phyloP scores from a whole-genome alignment of 2,888 invertebrate species.

The Drosophila setosimentum region DNA sequence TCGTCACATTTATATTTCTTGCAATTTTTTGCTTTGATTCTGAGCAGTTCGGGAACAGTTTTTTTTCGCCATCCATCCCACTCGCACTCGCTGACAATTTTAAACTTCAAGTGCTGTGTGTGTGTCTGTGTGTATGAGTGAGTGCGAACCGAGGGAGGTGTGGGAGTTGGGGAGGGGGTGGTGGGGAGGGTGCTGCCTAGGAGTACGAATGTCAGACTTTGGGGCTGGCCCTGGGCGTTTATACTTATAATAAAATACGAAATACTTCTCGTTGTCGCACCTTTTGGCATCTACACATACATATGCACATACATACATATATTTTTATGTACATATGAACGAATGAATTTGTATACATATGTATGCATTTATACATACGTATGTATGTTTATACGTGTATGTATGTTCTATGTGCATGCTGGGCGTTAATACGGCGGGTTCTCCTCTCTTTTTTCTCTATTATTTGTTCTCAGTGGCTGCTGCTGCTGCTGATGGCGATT shows the following conservation, averaged over 20 bases:
- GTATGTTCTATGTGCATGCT: constrained; percentile 23
- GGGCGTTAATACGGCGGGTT: constrained; percentile 47
- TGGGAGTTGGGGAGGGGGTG: background rate
- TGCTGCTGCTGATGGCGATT: constrained; percentile 47
- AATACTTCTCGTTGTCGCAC: constrained; percentile 75
- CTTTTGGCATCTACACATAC: constrained; percentile 65
- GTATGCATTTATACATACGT: constrained; percentile 28
- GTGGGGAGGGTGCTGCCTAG: constrained; percentile 2
- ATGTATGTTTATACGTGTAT: constrained; percentile 39
- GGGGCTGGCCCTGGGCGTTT: constrained; percentile 73
- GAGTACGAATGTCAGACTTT: constrained; percentile 56
- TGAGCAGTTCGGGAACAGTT: constrained; percentile 55
- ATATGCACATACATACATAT: constrained; percentile 21
- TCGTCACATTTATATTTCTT: constrained; percentile 70
- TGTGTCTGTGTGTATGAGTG: constrained; percentile 7
- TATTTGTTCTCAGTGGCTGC: constrained; percentile 56
- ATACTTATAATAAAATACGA: constrained; percentile 73
- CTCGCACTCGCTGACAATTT: constrained; percentile 36
- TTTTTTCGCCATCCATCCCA: constrained; percentile 17
- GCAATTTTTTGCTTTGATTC: constrained; percentile 66
- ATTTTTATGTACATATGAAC: constrained; percentile 21
- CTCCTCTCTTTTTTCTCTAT: constrained; percentile 49
- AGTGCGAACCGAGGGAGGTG: background rate
- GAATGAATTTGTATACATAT: constrained; percentile 2
- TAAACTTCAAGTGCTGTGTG: constrained; percentile 40